These are phyloP conservation scores for Sciurus vulgaris DNA, from an alignment of 2,797 vertebrate genomes.

Conservation along the genomic window DNA sequence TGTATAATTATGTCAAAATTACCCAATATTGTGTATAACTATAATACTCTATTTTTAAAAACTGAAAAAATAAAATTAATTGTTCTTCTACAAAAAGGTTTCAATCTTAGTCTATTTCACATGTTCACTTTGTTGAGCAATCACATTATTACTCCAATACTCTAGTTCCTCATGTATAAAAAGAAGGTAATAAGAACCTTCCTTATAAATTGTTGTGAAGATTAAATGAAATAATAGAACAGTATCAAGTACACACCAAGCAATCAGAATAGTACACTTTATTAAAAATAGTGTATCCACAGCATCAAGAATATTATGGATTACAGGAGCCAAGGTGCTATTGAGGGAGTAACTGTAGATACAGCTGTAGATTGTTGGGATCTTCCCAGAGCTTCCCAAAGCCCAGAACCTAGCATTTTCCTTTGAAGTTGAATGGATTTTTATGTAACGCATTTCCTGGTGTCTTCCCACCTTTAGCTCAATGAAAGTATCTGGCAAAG, in stretches of 20 bases:
- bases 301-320: not conserved
- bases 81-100: no score
- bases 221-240: not conserved
- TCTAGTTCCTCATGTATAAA: not conserved
- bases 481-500: slow-evolving; percentile 18
- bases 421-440: not conserved
- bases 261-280: not conserved
- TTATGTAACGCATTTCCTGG: not conserved
- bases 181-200: not conserved
- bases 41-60: no score
- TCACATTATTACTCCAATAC: not conserved
- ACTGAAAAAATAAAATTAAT: no score
- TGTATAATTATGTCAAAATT: no score
- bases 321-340: not conserved
- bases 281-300: not conserved
- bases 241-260: not conserved
- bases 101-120: not conserved
- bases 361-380: not conserved
- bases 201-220: not conserved
- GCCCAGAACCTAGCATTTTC: not conserved
- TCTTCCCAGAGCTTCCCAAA: not conserved
- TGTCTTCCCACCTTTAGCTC: not conserved
- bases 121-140: not conserved
- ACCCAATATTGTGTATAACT: no score
- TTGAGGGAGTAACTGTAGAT: not conserved